Evolutionary conservation across 2,797 vertebrate genomes (phyloP), one percentile per base, ranked within the genome.

Genomic region (Morus bassanus): DNA sequence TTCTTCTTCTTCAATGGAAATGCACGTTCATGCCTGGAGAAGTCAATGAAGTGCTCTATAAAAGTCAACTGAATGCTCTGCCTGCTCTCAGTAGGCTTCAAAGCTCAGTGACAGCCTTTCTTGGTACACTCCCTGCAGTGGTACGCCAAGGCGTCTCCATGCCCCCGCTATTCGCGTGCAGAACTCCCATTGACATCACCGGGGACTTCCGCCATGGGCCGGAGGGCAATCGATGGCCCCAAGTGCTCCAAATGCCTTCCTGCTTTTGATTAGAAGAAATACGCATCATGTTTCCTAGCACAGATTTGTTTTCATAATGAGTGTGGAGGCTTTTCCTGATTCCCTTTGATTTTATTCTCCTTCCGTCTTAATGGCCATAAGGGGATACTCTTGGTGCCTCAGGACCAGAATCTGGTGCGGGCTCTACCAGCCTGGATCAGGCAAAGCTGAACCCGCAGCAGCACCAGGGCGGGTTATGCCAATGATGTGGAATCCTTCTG

Each of bases 251-350:
- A 94, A 91, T 95, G 91, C 46, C 94, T 93, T 97, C 95, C 94
- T 97, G 92, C 96, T 93, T 96, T 94, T 96, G 91, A 96, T 97
- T 97, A 96, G 90, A 94, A 95, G 72, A 61, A 96, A 82, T 95
- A 94, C 87, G 57, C 84, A 91, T 75, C 81, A 37, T 88, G 73
- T 94, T 97, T 97, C 95, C 83, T 87, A 93, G 80, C 74, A 93
- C 41, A 82, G 78, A 92, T 92, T 74, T 93, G 83, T 96, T 93
- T 96, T 95, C 86, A 88, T 95, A 89, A 88, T 86, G 95, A 96
- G 84, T 79, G 79, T 72, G 88, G 80, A 96, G 81, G 43, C 90
- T 95, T 94, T 95, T 97, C 93, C 96, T 93, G 96, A 67, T 89
- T 96, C 79, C 45, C 63, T 97, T 96, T 93, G 80, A 93, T 97